Conservation (phyloP, 2,797 vertebrate species). For the Sus cebifrons region DNA sequence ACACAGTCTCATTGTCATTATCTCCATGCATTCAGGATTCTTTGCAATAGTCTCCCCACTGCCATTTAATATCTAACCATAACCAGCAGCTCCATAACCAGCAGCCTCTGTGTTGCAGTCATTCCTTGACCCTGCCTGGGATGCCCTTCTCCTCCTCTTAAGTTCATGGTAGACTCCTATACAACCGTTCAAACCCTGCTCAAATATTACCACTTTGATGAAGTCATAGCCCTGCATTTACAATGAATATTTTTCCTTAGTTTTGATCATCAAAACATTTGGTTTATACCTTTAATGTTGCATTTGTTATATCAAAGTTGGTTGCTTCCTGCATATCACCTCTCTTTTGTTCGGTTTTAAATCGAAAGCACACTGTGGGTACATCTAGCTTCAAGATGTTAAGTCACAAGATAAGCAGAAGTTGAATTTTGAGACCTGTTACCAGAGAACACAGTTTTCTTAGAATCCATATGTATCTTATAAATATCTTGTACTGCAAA, state of each 20-base stretch:
- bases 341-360: background rate
- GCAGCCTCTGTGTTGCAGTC: background rate
- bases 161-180: background rate
- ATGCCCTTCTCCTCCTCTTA: background rate
- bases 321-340: background rate
- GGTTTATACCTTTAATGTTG: background rate
- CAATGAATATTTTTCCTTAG: background rate
- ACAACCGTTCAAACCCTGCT: background rate
- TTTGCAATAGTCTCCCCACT: background rate
- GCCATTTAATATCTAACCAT: background rate
- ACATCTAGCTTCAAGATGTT: background rate
- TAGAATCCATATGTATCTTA: background rate
- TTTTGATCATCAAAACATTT: background rate
- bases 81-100: background rate
- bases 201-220: background rate
- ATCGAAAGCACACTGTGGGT: background rate
- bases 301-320: background rate
- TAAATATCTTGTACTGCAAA: background rate
- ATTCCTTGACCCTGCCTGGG: background rate
- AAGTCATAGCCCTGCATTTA: background rate
- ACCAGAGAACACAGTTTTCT: conserved; percentile 25
- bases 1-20: background rate
- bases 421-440: background rate
- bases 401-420: background rate
- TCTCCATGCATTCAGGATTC: background rate